Evolutionary conservation across 2,113 vertebrate genomes (phyloP).

Genomic region (Athene cunicularia): DNA sequence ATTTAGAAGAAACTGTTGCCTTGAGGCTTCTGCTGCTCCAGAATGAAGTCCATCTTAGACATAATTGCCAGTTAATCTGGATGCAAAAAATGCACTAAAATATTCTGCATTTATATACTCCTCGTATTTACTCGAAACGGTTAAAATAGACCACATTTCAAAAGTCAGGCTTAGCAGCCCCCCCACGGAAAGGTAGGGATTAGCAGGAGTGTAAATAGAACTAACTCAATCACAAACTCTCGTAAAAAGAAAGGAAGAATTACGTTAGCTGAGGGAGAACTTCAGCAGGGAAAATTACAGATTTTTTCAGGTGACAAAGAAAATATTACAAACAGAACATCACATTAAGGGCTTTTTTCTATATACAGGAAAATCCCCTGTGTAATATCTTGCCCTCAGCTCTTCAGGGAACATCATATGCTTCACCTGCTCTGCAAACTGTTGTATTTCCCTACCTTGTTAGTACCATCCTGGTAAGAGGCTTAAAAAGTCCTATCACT

Average conservation of each 20-base stretch:
- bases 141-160: neutral
- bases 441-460: neutral
- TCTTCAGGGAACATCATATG: neutral
- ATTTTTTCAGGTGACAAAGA: neutral
- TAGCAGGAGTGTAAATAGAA: neutral
- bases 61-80: neutral
- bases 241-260: neutral
- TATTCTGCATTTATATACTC: neutral
- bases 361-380: neutral
- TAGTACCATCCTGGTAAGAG: neutral
- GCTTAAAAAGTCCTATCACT: neutral
- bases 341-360: neutral
- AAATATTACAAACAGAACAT: neutral
- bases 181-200: rapidly evolving
- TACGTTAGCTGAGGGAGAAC: neutral
- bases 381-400: neutral
- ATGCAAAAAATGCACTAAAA: neutral
- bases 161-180: neutral
- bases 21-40: neutral
- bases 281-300: neutral
- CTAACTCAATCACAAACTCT: neutral
- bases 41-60: neutral
- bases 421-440: neutral
- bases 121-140: neutral
- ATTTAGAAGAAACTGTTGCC: neutral